Evolutionary conservation across 1,140 invertebrate species (phyloP).

Genomic region (Drosophila ogumai): DNA sequence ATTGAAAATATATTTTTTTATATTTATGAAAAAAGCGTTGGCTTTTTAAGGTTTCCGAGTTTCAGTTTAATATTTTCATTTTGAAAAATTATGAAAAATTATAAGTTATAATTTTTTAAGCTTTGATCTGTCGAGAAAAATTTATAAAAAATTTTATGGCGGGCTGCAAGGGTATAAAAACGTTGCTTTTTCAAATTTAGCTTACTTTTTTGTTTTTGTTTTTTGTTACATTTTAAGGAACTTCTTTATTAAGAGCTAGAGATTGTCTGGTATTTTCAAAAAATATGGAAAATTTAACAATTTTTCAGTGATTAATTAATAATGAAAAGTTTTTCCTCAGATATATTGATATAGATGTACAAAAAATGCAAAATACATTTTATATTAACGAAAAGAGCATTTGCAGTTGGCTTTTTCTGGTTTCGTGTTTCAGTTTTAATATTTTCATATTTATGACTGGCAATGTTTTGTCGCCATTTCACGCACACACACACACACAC

Average conservation of each 20-base stretch:
- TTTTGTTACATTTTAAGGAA: background rate
- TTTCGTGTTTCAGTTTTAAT: background rate
- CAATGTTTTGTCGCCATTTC: constrained; percentile 42
- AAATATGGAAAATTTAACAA: background rate
- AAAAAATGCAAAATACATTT: background rate
- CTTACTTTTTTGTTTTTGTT: background rate
- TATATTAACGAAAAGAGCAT: constrained; percentile 8
- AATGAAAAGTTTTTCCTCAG: background rate
- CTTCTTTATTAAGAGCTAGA: background rate
- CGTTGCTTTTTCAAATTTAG: too few relatives aligned
- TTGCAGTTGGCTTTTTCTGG: background rate
- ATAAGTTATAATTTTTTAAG: background rate
- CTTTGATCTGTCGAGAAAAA: background rate
- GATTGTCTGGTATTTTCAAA: background rate
- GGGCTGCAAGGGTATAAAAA: background rate
- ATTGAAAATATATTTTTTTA: background rate
- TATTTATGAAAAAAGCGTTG: constrained; percentile 1
- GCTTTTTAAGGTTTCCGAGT: background rate
- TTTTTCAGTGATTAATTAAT: background rate
- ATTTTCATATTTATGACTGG: constrained; percentile 49
- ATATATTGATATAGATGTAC: background rate
- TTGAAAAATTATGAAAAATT: too few relatives aligned
- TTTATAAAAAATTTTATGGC: fast-evolving
- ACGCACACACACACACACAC: constrained; percentile 3
- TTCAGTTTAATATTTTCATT: constrained; percentile 25